Base-by-base conservation (phyloP, 2,888 invertebrate genomes). In the Morpho achilles region DNA sequence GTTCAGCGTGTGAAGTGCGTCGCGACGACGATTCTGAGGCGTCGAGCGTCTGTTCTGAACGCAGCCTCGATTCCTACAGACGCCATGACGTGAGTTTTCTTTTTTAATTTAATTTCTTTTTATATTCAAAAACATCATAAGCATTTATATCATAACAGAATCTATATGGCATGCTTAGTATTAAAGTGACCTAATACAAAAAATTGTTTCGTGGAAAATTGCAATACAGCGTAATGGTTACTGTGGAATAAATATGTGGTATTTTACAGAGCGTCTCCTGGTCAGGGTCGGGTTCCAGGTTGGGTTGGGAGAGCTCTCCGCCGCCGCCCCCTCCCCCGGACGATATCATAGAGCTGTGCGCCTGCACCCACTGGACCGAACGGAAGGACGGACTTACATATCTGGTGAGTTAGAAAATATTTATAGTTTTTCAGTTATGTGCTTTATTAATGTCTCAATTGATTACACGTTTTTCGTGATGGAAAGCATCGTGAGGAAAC, bases 41-140 rank as follows among this genome's bases (percentile, higher is more conserved):
- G 0, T 98, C 98, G 51, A 98, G 98, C 75, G 95, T 99, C 8
- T 98, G 98, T 79, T 98, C 98, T 0, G 98, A 98, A 73, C 91
- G 96, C 40, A 97, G 97, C 53, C 93, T 95, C 69, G 96, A 97
- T 80, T 96, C 96, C 2, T 96, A 93, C 69, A 93, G 96, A 62
- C 91, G 96, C 69, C 94, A 95, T 70, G 97, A 97, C 86, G 96
- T 96, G 82, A 94, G 95, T 58, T 45, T 49, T 45, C 5, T 43
- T 46, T 50, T 50, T n/a, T 44, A 7, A 8, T 16, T 6, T 50
- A n/a, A 32, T 32, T 32, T 16, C 16, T n/a, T n/a, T n/a, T n/a
- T n/a, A n/a, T n/a, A n/a, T n/a, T n/a, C n/a, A n/a, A n/a, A n/a
- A n/a, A n/a, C n/a, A n/a, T n/a, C n/a, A n/a, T n/a, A n/a, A n/a